Evolutionary conservation across 1,140 invertebrate genomes (phyloP).

Genomic region (Campoletis sonorensis): DNA sequence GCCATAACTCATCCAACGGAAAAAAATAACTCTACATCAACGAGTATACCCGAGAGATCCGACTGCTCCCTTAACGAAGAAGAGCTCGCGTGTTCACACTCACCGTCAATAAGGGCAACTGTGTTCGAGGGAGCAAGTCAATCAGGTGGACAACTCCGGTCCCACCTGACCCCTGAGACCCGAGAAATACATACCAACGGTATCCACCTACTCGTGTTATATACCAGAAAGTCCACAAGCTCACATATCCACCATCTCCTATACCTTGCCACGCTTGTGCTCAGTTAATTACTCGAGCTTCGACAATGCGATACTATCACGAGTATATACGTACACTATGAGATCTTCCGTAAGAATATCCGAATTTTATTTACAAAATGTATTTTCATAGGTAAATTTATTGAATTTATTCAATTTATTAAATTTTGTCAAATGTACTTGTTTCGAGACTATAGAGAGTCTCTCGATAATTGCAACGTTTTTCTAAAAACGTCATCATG

Average conservation of each 20-base stretch:
- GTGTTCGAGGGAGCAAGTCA: constrained; percentile 42
- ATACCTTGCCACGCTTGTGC: background rate
- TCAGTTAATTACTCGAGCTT: constrained; percentile 22
- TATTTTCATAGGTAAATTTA: too few relatives aligned
- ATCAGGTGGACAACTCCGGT: constrained; percentile 30
- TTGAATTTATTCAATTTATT: too few relatives aligned
- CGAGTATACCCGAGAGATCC: too few relatives aligned
- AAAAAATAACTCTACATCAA: background rate
- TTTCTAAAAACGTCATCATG: too few relatives aligned
- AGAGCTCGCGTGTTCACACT: background rate
- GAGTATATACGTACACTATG: background rate
- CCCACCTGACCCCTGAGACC: constrained; percentile 3
- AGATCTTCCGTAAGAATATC: too few relatives aligned
- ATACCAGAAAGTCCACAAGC: background rate
- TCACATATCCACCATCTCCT: background rate
- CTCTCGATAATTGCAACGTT: too few relatives aligned
- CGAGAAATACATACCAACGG: background rate
- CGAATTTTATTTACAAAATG: too few relatives aligned
- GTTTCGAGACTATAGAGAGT: too few relatives aligned
- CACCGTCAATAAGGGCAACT: constrained; percentile 39
- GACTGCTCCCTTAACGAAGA: background rate
- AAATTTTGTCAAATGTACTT: too few relatives aligned
- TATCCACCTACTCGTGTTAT: background rate
- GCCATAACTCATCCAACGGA: background rate
- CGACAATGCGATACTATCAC: background rate